Evolutionary conservation across 2,113 vertebrate species (phyloP).

Genomic region (Ivindomyrus marchei): DNA sequence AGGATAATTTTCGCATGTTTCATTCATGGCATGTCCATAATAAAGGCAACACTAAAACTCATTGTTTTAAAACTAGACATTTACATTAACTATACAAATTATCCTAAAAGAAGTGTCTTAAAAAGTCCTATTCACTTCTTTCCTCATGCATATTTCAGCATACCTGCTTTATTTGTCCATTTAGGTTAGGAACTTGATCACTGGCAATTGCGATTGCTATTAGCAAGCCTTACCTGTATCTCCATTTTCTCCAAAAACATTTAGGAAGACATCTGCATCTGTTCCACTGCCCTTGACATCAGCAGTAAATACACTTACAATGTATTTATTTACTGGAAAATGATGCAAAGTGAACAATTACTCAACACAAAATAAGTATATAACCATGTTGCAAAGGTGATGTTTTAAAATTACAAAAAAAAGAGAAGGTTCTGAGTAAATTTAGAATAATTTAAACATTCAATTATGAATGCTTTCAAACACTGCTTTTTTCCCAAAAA

Average conservation of each 20-base stretch:
- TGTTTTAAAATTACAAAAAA: background rate
- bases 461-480: background rate
- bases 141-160: background rate
- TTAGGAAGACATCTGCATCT: conserved; percentile 90
- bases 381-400: background rate
- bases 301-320: conserved; percentile 86
- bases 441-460: background rate
- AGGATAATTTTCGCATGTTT: background rate
- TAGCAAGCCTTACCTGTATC: conserved; percentile 75
- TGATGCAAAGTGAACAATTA: conserved; percentile 17
- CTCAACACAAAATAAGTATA: background rate
- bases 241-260: conserved; percentile 89
- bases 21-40: background rate
- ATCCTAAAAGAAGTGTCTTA: background rate
- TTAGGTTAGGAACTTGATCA: background rate
- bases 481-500: background rate
- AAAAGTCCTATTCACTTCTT: background rate
- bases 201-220: background rate
- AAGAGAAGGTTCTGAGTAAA: background rate
- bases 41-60: background rate
- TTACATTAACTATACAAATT: background rate
- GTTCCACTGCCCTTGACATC: conserved; percentile 89
- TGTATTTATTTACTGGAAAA: conserved; percentile 86
- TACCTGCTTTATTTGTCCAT: background rate
- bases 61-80: background rate